Conservation (phyloP, 2,113 vertebrate species). For the Takifugu bimaculatus region DNA sequence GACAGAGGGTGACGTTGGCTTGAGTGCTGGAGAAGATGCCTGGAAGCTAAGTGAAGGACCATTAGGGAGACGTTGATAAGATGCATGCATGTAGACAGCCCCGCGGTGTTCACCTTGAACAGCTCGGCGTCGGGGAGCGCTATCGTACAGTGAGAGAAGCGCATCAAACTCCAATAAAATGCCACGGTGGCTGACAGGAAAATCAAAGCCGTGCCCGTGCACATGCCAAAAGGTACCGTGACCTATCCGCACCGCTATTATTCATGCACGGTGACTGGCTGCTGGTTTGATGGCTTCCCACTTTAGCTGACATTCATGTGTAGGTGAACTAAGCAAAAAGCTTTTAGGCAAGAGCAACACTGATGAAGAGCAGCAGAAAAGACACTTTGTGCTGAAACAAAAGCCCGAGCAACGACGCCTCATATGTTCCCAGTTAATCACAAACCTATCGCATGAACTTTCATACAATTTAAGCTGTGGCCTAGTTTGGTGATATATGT, state of each 20-base stretch:
- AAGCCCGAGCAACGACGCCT: no score
- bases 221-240: conserved; percentile 44
- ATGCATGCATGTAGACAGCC: conserved; percentile 60
- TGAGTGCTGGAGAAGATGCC: conserved; percentile 64
- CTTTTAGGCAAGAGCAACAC: conserved; percentile 45
- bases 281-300: conserved; percentile 51
- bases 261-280: conserved; percentile 51
- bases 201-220: conserved; percentile 51
- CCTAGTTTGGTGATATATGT: no score
- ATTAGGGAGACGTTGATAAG: conserved; percentile 66
- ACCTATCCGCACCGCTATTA: conserved; percentile 53
- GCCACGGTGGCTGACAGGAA: conserved; percentile 54
- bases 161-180: conserved; percentile 68
- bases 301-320: conserved; percentile 40
- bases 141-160: conserved; percentile 54
- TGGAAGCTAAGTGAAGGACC: conserved; percentile 61
- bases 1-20: conserved; percentile 64
- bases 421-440: no score
- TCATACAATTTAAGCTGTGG: no score
- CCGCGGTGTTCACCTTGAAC: conserved; percentile 66
- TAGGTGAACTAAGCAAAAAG: conserved; percentile 59
- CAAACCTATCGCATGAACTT: no score
- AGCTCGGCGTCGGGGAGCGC: conserved; percentile 58
- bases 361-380: conserved; percentile 46
- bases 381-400: conserved; percentile 13